phyloP scores from a whole-genome alignment of 2,113 vertebrate species.

The Ginglymostoma cirratum region DNA sequence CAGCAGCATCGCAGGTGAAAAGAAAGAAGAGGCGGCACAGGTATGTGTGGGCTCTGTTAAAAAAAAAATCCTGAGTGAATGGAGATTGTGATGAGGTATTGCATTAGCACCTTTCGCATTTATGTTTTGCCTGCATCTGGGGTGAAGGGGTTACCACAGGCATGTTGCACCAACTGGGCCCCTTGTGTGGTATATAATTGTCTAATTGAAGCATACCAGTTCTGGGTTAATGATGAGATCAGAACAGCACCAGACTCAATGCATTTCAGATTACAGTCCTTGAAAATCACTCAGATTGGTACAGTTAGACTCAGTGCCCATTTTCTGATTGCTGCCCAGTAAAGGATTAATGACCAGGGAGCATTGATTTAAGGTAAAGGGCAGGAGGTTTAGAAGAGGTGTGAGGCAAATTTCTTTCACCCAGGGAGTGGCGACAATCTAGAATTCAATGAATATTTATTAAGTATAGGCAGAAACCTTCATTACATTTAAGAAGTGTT shows the following conservation, averaged over 20 bases:
- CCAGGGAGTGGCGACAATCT: too few species aligned
- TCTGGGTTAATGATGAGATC: neutral
- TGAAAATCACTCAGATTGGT: neutral
- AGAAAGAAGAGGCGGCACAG: constrained; percentile 88
- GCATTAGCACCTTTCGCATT: neutral
- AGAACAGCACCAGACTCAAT: neutral
- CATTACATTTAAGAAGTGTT: too few species aligned
- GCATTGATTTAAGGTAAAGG: too few species aligned
- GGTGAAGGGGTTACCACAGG: neutral
- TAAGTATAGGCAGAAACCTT: too few species aligned
- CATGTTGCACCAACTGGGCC: neutral
- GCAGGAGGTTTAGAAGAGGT: too few species aligned
- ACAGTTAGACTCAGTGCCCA: neutral
- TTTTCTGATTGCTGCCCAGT: neutral
- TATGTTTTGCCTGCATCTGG: neutral
- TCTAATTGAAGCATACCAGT: neutral
- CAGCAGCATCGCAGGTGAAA: constrained; percentile 61
- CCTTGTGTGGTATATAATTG: neutral
- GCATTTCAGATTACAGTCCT: neutral
- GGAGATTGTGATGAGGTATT: neutral
- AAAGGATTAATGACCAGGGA: too few species aligned
- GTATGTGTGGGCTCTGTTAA: constrained; percentile 49
- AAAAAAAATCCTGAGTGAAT: neutral
- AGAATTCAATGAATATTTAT: too few species aligned
- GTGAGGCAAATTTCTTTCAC: too few species aligned